phyloP scores from a whole-genome alignment of 2,888 invertebrate genomes.

The Dynastes hyllus region DNA sequence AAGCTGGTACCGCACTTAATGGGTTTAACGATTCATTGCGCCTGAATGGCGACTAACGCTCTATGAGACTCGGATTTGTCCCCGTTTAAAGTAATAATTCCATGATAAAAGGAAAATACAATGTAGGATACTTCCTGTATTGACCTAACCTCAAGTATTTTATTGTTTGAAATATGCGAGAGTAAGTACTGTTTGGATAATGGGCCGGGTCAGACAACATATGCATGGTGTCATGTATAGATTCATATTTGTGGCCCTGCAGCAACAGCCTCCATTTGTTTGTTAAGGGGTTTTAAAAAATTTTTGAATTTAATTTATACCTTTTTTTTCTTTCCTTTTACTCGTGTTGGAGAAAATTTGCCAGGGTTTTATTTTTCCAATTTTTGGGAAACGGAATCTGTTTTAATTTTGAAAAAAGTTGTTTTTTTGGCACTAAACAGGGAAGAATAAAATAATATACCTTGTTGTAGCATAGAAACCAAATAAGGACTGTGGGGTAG shows the following conservation, averaged over 20 bases:
- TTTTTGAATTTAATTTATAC: too few relatives aligned
- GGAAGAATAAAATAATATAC: too few relatives aligned
- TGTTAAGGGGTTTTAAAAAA: too few relatives aligned
- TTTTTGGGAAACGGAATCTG: too few relatives aligned
- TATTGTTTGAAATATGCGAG: background rate
- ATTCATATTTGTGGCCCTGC: background rate
- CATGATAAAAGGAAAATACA: conserved; percentile 12
- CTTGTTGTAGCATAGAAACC: too few relatives aligned
- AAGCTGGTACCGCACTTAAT: conserved; percentile 64
- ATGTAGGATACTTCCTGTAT: conserved; percentile 25
- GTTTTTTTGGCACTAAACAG: too few relatives aligned
- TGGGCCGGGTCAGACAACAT: conserved; percentile 2
- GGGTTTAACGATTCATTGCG: conserved; percentile 64
- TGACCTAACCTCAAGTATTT: conserved; percentile 11
- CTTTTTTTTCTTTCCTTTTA: too few relatives aligned
- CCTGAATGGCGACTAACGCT: conserved; percentile 41
- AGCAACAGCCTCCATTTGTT: background rate
- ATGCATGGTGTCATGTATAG: background rate
- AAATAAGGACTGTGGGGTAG: too few relatives aligned
- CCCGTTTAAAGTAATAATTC: conserved; percentile 19
- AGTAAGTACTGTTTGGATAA: background rate
- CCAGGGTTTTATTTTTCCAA: too few relatives aligned
- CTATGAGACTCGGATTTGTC: conserved; percentile 45
- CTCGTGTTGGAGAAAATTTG: too few relatives aligned
- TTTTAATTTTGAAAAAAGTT: too few relatives aligned